A percentile compares a stretch with the other conserved stretches of the same genome.
Evolutionary conservation across 2,113 vertebrate species (phyloP).

Genomic region (Gallinago media): DNA sequence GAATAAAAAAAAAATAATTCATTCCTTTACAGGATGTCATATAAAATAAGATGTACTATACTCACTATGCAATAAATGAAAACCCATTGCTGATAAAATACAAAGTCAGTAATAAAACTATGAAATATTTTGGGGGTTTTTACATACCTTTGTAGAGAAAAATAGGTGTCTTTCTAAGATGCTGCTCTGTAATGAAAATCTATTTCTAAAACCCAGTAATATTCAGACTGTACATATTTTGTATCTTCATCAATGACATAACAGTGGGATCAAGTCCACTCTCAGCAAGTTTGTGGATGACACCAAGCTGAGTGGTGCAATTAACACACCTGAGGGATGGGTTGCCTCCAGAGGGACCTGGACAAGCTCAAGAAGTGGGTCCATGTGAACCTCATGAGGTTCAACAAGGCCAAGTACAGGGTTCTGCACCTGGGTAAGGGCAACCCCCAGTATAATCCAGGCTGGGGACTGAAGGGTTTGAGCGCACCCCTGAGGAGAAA

Average conservation of each 20-base stretch:
- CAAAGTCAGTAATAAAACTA: neutral
- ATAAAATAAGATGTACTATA: neutral
- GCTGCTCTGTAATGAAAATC: neutral
- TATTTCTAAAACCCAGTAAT: neutral
- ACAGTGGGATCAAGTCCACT: neutral
- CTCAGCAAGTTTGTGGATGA: neutral
- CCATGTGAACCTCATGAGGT: no score
- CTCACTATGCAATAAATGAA: neutral
- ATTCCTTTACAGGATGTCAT: neutral
- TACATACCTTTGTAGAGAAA: neutral
- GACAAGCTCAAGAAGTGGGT: no score
- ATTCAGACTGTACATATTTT: neutral
- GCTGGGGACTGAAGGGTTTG: no score
- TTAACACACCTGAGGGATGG: neutral
- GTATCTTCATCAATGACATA: neutral
- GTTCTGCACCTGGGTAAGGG: no score
- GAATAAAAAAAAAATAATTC: neutral
- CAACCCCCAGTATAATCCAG: no score
- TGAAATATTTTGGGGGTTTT: neutral
- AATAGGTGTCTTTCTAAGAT: neutral
- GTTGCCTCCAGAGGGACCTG: neutral
- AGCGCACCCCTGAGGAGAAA: no score
- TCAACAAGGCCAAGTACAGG: no score
- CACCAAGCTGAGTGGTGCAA: neutral
- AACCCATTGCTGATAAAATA: neutral